These are phyloP conservation scores for Virgularia gustaviana DNA, from an alignment of 92 coral and sea anemone genomes.

Conservation along the genomic window DNA sequence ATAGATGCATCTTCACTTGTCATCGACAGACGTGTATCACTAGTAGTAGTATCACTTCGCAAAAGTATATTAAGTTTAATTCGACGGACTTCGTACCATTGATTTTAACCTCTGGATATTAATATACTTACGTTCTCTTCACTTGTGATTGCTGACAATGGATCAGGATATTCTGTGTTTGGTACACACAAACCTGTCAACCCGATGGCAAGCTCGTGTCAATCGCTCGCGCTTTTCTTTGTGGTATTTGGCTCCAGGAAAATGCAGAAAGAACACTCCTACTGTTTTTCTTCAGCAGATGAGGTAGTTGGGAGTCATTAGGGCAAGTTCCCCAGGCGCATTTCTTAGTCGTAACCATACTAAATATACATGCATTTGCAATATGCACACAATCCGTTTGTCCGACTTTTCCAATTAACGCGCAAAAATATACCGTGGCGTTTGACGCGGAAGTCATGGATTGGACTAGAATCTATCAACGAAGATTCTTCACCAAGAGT, in stretches of 20 bases:
- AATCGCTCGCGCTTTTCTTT: constrained; percentile 49
- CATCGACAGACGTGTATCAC: no score
- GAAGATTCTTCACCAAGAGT: no score
- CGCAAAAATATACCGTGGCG: background rate
- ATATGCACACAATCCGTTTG: background rate
- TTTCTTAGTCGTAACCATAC: constrained; percentile 50
- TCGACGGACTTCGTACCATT: background rate
- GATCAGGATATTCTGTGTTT: constrained; percentile 51
- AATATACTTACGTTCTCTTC: background rate
- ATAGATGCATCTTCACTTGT: background rate
- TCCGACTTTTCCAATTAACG: background rate
- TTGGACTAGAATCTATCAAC: no score
- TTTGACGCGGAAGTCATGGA: constrained; percentile 3
- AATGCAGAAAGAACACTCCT: constrained; percentile 46
- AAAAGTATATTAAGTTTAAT: background rate
- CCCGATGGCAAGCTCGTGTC: constrained; percentile 49
- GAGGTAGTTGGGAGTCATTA: constrained; percentile 52
- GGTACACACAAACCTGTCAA: constrained; percentile 49
- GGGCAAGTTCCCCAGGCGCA: constrained; percentile 53
- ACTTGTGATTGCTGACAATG: constrained; percentile 3
- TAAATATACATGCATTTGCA: background rate
- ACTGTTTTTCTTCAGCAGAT: constrained; percentile 43
- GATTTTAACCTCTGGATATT: background rate
- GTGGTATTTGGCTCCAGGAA: constrained; percentile 52
- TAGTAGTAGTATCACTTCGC: no score